Conservation (phyloP, 2,113 vertebrate genomes). For the Actenoides hombroni region DNA sequence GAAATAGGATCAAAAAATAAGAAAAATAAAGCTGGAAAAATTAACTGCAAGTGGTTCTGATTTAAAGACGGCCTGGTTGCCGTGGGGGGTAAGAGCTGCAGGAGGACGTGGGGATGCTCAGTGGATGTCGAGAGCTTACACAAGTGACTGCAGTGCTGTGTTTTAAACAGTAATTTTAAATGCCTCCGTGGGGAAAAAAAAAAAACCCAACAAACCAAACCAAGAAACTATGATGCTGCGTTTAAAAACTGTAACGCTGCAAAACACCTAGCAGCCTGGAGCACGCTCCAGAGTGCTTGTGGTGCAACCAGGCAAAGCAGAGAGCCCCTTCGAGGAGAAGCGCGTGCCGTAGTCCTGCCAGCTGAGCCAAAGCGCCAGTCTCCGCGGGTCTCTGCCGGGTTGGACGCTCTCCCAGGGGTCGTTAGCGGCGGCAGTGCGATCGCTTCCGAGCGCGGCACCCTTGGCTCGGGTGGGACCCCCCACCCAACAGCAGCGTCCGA, state of each 20-base stretch:
- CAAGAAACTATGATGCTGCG: too few species aligned
- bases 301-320: not conserved
- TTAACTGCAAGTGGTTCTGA: not conserved
- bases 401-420: not conserved
- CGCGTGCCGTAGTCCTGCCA: accelerated
- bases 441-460: accelerated
- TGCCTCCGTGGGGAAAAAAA: not conserved
- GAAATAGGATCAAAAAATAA: not conserved
- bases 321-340: not conserved
- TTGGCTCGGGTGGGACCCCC: not conserved
- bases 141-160: accelerated
- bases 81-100: not conserved
- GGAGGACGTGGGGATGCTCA: accelerated
- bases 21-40: not conserved
- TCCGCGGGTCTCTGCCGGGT: not conserved
- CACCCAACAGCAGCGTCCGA: not conserved
- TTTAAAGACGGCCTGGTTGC: not conserved
- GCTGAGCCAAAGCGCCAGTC: not conserved
- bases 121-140: not conserved
- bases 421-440: accelerated
- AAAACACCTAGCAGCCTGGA: accelerated
- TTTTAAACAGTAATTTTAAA: not conserved
- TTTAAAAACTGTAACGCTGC: not conserved
- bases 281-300: not conserved
- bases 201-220: not conserved